Evolutionary conservation across 2,888 invertebrate genomes (phyloP), one percentile per base, ranked within the genome.

Genomic region (Zaprionus obscuricornis): DNA sequence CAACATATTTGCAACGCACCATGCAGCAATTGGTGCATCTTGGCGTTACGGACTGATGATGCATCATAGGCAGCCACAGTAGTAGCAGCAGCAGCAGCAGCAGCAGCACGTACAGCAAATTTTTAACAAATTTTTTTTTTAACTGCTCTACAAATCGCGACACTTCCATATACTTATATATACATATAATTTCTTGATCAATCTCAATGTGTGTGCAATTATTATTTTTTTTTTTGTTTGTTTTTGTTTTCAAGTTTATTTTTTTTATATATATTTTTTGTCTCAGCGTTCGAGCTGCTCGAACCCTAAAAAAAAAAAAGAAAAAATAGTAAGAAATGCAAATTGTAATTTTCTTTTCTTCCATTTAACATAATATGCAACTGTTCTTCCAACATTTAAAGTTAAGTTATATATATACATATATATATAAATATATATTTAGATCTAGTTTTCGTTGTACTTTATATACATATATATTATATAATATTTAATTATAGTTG

Each of bases 1-100:
- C 93, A 2, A 93, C 92, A 59, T 96, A 96, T 89, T 91, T 96
- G 70, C 94, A 93, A 79, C 92, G 91, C 50, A 89, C 90, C 57
- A 89, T 91, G 88, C 90, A 90, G 47, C 91, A 91, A 74, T 74
- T 91, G 59, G 89, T 90, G 47, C 91, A 91, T 84, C 75, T 91
- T 56, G 91, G 91, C 26, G 91, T 91, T 10, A 91, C 90, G 49
- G 91, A 91, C 70, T 91, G 43, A 63, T 3, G 20, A 7, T 22
- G 11, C 4, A 8, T 17, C 16, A 17, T 18, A 27, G 14, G n/a
- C n/a, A n/a, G n/a, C n/a, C n/a, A n/a, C n/a, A n/a, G n/a, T n/a
- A n/a, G n/a, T n/a, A n/a, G n/a, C n/a, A n/a, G n/a, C n/a, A n/a
- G n/a, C n/a, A n/a, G n/a, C n/a, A n/a, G n/a, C n/a, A n/a, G n/a